Base-by-base conservation (phyloP, 1,140 invertebrate genomes). In the Druon quercuslanigerum region DNA sequence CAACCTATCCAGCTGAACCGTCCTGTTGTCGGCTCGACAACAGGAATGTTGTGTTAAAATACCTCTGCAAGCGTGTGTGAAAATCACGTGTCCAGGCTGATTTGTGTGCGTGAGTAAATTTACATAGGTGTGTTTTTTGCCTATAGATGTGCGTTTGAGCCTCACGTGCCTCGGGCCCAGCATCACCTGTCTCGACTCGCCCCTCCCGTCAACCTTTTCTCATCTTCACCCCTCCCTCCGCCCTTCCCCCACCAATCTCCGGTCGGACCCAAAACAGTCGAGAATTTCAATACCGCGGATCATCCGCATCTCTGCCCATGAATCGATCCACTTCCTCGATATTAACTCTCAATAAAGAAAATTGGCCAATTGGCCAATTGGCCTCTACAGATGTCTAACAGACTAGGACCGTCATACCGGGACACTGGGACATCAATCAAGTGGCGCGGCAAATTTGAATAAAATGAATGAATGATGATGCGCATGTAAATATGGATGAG, bases 11-110 rank as follows among this genome's bases (percentile, higher is more conserved):
- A 90, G 89, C 86, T 88, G 86, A 90, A 86, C 77, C 83, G 87
- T 85, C 85, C 83, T 75, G 83, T 80, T 33, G 25, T 33, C 25
- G 84, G 85, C 86, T 83, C 86, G 86, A 89, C 87, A 87, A 87
- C 83, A 90, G 87, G 89, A 90, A 91, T 91, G 89, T 88, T 83
- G 88, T 87, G 90, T 90, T 91, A 90, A 91, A 91, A 91, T 90
- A 84, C 88, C 87, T 88, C 82, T 84, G 82, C 86, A 84, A 77
- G 74, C 81, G 17, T 71, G 79, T 77, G 72, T 40, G 77, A 73
- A 51, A 78, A 78, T 80, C 74, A 60, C 16, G 40, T 66, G 60
- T 74, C 73, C 51, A 51, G 70, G 13, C 71, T 20, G 51, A 51
- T 57, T 19, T 75, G 74, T 74, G 60, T 76, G 75, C 57, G 56